Base-by-base conservation (phyloP, 2,797 vertebrate species). In the Fratercula arctica region DNA sequence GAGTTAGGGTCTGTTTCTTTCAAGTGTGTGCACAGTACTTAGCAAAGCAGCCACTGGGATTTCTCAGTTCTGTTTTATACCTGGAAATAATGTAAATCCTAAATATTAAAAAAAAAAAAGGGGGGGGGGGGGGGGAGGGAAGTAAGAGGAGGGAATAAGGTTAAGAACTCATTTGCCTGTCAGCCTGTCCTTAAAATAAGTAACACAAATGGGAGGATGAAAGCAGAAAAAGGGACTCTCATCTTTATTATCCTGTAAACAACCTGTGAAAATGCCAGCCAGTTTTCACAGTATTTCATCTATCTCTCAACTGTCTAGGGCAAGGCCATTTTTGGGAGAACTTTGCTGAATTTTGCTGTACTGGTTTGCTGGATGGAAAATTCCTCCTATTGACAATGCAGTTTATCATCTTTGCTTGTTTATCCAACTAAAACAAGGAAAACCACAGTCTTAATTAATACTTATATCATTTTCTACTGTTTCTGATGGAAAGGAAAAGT, bases 101-200 rank as follows among this genome's bases (percentile, higher is more conserved):
- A 64, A 77, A 60, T 56, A 63, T 51, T 25, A 9, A 9, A 48
- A 23, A 33, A 48, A 13, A 20, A 13, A 45, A 33, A 9, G 3
- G 11, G 3, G 2, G 1, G 10, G 3, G 11, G 3, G 2, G 1
- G 10, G 3, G 5, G 0, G 2, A 1, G 3, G 6, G 4, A 5
- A 20, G 9, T 35, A 37, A 54, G 87, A 54, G 3, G 9, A 78
- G 28, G 28, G 3, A 87, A 10, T 37, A 56, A 50, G 37, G 15
- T n/a, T 79, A 72, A 81, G 46, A 89, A 79, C 29, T 61, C 7
- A 37, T 82, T 79, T 87, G 8, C 20, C 35, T 76, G 19, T 50
- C 46, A 61, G 6, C 9, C 13, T 82, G 37, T 13, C 16, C 54
- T 73, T 76, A 41, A 57, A 35, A 91, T 50, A 61, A 69, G 17